Conservation (phyloP, 2,888 invertebrate species). For the Drosophila nigricruria region DNA sequence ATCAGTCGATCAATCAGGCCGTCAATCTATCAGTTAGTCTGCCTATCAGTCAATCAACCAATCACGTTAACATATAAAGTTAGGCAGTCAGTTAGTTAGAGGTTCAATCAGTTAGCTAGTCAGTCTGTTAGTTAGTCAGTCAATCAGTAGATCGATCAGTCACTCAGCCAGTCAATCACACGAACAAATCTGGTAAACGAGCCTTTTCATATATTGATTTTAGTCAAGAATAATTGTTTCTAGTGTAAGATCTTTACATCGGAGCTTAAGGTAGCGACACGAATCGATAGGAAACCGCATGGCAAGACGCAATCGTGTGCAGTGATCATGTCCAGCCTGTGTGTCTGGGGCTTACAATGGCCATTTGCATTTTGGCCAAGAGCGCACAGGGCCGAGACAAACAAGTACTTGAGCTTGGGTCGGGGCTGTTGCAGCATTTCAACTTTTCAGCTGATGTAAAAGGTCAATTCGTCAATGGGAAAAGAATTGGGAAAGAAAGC, state of each 20-base stretch:
- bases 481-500: slow-evolving; percentile 35
- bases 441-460: slow-evolving; percentile 50
- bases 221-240: slow-evolving; percentile 3
- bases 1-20: background rate
- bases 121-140: background rate
- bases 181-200: background rate
- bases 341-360: slow-evolving; percentile 21
- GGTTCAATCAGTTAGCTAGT: background rate
- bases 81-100: background rate
- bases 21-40: background rate
- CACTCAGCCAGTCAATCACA: background rate
- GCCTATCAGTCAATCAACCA: background rate
- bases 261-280: slow-evolving; percentile 6
- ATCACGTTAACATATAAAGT: background rate
- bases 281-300: slow-evolving; percentile 28
- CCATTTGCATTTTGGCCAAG: slow-evolving; percentile 70
- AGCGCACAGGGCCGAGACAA: slow-evolving; percentile 27
- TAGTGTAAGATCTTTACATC: slow-evolving; percentile 1
- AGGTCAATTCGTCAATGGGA: slow-evolving; percentile 74
- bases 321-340: slow-evolving; percentile 45
- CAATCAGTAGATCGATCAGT: background rate
- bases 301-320: slow-evolving; percentile 41
- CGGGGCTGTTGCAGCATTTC: slow-evolving; percentile 18
- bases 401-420: slow-evolving; percentile 32
- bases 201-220: background rate